Conservation (phyloP, 1,140 invertebrate genomes). For the Sitobion miscanthi region DNA sequence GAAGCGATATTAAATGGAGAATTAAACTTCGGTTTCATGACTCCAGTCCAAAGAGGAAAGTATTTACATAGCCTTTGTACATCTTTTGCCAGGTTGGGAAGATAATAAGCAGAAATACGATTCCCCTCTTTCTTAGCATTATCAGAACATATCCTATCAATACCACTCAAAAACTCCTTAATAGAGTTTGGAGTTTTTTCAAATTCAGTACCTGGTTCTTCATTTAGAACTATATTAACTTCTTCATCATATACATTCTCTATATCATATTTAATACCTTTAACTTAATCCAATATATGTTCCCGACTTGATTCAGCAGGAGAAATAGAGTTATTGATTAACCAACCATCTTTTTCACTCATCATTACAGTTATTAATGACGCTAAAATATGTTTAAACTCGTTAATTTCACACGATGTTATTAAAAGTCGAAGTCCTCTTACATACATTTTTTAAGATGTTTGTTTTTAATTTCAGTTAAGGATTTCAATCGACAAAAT, state of each 20-base stretch:
- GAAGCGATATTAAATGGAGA: neutral
- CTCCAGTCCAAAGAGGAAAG: neutral
- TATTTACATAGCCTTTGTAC: neutral
- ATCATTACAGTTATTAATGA: neutral
- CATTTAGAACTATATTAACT: neutral
- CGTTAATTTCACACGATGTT: neutral
- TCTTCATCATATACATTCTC: neutral
- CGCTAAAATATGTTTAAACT: neutral
- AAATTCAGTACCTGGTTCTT: neutral
- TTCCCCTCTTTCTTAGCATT: neutral
- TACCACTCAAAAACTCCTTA: neutral
- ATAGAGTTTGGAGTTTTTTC: neutral
- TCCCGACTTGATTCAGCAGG: neutral
- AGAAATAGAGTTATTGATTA: neutral
- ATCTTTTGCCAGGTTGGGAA: neutral
- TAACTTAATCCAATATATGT: neutral
- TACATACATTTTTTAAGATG: neutral
- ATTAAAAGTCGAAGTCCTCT: neutral
- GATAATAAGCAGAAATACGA: constrained; percentile 3
- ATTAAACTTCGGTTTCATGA: neutral
- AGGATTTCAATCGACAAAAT: neutral
- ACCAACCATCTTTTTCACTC: neutral
- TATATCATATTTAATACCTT: neutral
- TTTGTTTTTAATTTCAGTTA: neutral
- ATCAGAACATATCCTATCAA: neutral